Evolutionary conservation across 2,888 invertebrate genomes (phyloP), one percentile per base, ranked within the genome.

Genomic region (Luperina nickerlii): DNA sequence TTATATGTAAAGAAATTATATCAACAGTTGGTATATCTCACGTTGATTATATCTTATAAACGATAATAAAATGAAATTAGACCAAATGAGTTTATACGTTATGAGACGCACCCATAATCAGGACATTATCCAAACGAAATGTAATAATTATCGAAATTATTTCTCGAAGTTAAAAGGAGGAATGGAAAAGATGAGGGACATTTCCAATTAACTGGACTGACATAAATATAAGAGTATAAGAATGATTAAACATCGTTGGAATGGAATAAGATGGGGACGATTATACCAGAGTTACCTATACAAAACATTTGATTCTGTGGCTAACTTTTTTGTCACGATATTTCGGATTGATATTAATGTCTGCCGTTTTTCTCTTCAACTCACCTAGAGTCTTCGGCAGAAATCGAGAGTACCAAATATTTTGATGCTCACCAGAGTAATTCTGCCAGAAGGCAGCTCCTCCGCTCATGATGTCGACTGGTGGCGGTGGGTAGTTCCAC

Each of bases 361-460:
- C 57, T 80, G 85, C 85, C 81, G 54, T 62, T n/a, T 32, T 85
- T 68, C 27, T 79, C 68, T 48, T 69, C 6, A 81, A 81, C 80
- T 81, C 80, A 81, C 80, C 82, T 76, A 68, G 86, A 81, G 83
- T 57, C 83, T 78, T 87, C 69, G 73, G 72, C 75, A 86, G 86
- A 82, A 86, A 69, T 68, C 77, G 72, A 80, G 79, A 81, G 82
- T 68, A 74, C 82, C 82, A 74, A 65, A 81, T 85, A 86, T 75
- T 74, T 75, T 83, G 66, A 79, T 82, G 94, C 98, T 97, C 94
- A 99, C 98, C 98, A 93, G 98, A 98, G 96, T 99, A 99, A 95
- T 98, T 99, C 94, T 98, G 98, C 98, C 98, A 99, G 96, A 99
- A 98, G 67, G 98, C 98, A 71, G 98, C 98, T 63, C 98, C 98